phyloP scores from a whole-genome alignment of 53 echinoderm and acorn worm species.

The Hippasteria phrygiana region DNA sequence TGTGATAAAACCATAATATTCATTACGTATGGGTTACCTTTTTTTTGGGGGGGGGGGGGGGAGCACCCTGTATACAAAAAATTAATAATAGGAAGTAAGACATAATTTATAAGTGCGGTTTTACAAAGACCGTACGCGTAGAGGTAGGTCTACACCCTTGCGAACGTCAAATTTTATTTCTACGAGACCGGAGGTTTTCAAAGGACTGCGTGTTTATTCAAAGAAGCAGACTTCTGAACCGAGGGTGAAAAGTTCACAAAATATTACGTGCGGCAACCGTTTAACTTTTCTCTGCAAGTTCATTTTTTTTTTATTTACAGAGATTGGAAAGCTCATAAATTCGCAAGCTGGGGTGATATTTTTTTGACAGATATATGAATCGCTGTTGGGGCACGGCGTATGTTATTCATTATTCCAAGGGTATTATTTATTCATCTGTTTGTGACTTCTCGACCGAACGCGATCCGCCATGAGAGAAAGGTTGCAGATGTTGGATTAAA shows the following conservation, averaged over 20 bases:
- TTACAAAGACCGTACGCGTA: no score
- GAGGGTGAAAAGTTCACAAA: conserved; percentile 29
- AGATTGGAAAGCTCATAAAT: conserved; percentile 51
- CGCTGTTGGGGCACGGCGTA: not conserved
- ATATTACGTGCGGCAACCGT: conserved; percentile 8
- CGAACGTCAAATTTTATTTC: not conserved
- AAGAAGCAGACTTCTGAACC: conserved; percentile 16
- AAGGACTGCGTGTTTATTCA: conserved; percentile 23
- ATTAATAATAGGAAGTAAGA: no score
- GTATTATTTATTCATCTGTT: conserved; percentile 34
- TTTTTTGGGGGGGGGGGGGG: no score
- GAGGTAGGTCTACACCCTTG: no score
- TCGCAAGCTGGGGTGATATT: conserved; percentile 14
- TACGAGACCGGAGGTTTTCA: not conserved
- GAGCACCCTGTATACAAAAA: no score
- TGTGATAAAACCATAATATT: no score
- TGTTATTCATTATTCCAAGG: not conserved
- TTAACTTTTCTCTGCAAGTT: not conserved
- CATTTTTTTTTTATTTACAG: not conserved
- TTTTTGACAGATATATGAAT: conserved; percentile 52
- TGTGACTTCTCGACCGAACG: not conserved
- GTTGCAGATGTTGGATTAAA: not conserved
- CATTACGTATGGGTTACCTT: no score
- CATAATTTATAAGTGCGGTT: no score
- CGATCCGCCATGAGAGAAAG: not conserved